Base-by-base conservation (phyloP, 2,888 invertebrate species). In the Priocnemis perturbator region DNA sequence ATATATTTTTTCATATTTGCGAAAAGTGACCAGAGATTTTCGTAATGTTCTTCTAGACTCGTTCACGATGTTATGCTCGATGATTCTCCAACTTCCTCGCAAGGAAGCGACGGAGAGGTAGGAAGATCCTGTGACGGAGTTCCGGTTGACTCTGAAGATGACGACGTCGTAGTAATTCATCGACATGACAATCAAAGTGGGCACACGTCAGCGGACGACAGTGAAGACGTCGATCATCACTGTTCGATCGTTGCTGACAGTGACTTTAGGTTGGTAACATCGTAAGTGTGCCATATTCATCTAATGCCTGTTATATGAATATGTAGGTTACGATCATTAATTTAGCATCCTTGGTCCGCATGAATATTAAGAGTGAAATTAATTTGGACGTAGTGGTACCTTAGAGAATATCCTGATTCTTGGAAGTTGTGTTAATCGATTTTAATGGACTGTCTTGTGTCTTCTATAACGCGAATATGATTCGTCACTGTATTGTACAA, bases 31-130 rank as follows among this genome's bases (percentile, higher is more conserved):
- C 7, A 37, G 37, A 37, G 37, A 37, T 37, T 37, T 37, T 11
- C 4, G 11, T 1, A 37, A 37, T 50, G 50, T 50, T 50, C 17
- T 17, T 47, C 1, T n/a, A 96, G 96, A 83, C 91, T 97, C 87
- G 95, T 96, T 88, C 96, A 96, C 90, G 95, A 95, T 92, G 93
- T 95, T 83, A 92, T 92, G 80, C 91, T 96, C 86, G 96, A 96
- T 83, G 95, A 95, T 88, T 95, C 95, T 50, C 94, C 95, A 37
- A 92, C 93, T 71, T 95, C 95, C 77, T 94, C 95, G 82, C 95
- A 94, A 88, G 92, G 90, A 57, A 92, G 94, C 70, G 93, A 94
- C 73, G 93, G 93, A 81, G 93, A 93, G 70, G 92, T 93, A 66
- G 89, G 86, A 77, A 83, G 87, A 72, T 81, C 83, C 17, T 86